These are phyloP conservation scores for Sesamia nonagrioides DNA, from an alignment of 1,140 invertebrate genomes.

Conservation along the genomic window DNA sequence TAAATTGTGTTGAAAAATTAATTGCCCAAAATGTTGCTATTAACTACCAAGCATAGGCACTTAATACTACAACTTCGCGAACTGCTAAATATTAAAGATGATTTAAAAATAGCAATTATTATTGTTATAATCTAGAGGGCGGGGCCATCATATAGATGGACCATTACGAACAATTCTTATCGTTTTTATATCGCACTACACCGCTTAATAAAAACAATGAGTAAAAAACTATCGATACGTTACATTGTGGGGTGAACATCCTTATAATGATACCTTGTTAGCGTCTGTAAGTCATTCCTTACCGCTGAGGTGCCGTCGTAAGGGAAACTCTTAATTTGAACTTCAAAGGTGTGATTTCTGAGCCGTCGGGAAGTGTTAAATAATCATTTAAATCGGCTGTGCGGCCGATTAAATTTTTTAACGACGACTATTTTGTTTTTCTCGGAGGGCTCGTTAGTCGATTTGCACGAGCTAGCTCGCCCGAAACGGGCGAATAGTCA, in stretches of 20 bases:
- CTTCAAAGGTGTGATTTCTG: constrained; percentile 83
- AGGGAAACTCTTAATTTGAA: constrained; percentile 79
- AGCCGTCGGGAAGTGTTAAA: constrained; percentile 77
- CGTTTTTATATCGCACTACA: constrained; percentile 45
- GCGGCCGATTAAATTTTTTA: constrained; percentile 64
- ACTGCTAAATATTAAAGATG: constrained; percentile 24
- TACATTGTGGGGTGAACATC: constrained; percentile 64
- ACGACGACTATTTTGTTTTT: constrained; percentile 63
- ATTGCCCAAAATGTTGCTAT: neutral
- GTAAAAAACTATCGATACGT: constrained; percentile 70
- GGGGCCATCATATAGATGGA: constrained; percentile 28
- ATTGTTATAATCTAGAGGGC: constrained; percentile 43
- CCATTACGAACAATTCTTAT: constrained; percentile 43
- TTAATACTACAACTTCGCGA: constrained; percentile 13
- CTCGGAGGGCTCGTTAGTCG: neutral
- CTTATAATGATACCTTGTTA: constrained; percentile 84
- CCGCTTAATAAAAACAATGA: constrained; percentile 53
- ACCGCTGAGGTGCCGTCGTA: constrained; percentile 64
- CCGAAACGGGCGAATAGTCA: no score
- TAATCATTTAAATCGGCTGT: constrained; percentile 79
- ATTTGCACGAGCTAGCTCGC: no score
- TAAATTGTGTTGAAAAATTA: constrained; percentile 12
- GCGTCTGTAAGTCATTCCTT: constrained; percentile 75
- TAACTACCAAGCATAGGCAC: neutral
- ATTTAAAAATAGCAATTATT: constrained; percentile 47